Evolutionary conservation across 1,140 invertebrate genomes (phyloP).

Genomic region (Berghia stephanieae): DNA sequence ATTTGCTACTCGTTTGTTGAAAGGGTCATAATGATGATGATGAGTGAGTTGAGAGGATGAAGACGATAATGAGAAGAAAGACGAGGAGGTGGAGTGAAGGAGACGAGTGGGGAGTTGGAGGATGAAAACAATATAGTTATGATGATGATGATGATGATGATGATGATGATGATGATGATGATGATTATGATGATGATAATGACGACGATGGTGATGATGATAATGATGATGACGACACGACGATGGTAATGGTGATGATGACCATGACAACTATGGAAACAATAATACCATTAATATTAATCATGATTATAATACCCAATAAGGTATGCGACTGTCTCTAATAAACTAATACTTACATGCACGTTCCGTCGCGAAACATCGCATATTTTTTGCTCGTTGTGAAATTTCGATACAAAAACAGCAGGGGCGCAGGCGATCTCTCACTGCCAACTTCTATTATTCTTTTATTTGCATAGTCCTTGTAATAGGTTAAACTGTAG

Average conservation of each 20-base stretch:
- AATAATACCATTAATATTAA: background rate
- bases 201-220: constrained; percentile 40
- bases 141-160: constrained; percentile 8
- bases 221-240: constrained; percentile 39
- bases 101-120: too few relatives aligned
- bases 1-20: background rate
- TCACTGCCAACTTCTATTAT: background rate
- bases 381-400: too few relatives aligned
- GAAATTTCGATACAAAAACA: too few relatives aligned
- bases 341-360: background rate
- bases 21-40: background rate
- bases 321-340: background rate
- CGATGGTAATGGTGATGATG: constrained; percentile 30
- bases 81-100: too few relatives aligned
- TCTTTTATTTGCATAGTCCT: too few relatives aligned
- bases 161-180: constrained; percentile 35
- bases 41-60: background rate
- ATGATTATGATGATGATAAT: constrained; percentile 35
- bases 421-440: background rate
- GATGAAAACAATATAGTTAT: too few relatives aligned
- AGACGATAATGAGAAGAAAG: too few relatives aligned
- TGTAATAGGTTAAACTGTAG: too few relatives aligned
- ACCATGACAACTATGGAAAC: background rate
- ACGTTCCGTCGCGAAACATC: too few relatives aligned
- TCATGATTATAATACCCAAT: background rate